Evolutionary conservation across 2,888 invertebrate species (phyloP).

Genomic region (Trichopria drosophilae): DNA sequence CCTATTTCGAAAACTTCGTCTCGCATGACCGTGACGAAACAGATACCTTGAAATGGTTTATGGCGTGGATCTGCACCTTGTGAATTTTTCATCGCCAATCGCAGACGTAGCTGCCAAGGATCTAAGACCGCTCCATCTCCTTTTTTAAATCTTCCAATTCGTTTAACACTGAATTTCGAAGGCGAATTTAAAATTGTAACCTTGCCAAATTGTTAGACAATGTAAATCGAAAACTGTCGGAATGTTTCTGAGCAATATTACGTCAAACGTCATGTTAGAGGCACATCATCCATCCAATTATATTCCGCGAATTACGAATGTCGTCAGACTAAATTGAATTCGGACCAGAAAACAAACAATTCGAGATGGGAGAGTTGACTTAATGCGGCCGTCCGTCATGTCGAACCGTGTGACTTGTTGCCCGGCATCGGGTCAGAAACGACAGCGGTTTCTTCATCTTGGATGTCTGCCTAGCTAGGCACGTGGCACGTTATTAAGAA

Average conservation of each 20-base stretch:
- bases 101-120: too few species aligned
- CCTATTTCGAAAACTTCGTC: conserved; percentile 53
- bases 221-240: conserved; percentile 32
- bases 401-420: conserved; percentile 36
- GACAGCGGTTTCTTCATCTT: conserved; percentile 40
- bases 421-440: conserved; percentile 39
- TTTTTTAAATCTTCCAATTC: too few species aligned
- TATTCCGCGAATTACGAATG: conserved; percentile 48
- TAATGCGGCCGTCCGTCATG: conserved; percentile 51
- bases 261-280: conserved; percentile 45
- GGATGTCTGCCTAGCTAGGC: conserved; percentile 41
- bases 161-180: too few species aligned
- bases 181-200: conserved; percentile 19
- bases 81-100: not conserved
- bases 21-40: conserved; percentile 52
- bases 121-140: too few species aligned
- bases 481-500: conserved; percentile 36
- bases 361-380: conserved; percentile 40
- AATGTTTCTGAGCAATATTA: conserved; percentile 41
- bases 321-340: conserved; percentile 52
- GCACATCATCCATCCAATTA: conserved; percentile 46
- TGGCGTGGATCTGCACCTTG: conserved; percentile 32
- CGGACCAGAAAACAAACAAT: conserved; percentile 45
- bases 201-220: conserved; percentile 18
- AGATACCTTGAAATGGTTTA: conserved; percentile 50